Percentiles rank a stretch among this genome's conserved stretches.
Conservation (phyloP, 2,888 invertebrate genomes). For the Macaria liturata region DNA sequence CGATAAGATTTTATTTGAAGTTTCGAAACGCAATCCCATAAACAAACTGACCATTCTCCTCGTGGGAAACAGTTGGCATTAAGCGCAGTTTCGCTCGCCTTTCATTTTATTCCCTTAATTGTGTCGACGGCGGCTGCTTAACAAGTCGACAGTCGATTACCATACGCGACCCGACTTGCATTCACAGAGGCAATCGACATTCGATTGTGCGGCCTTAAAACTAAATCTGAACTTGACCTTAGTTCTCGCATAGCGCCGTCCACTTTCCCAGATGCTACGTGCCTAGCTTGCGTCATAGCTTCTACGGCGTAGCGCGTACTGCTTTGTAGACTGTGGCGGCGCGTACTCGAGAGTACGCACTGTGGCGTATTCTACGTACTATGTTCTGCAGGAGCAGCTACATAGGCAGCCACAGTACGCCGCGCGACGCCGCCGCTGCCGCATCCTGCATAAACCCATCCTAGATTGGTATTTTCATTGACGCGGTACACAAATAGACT, state of each 20-base stretch:
- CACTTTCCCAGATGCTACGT: slow-evolving; percentile 51
- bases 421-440: slow-evolving; percentile 24
- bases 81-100: slow-evolving; percentile 7
- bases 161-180: slow-evolving; percentile 17
- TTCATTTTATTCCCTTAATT: slow-evolving; percentile 11
- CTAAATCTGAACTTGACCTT: slow-evolving; percentile 72
- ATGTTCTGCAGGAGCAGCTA: background rate
- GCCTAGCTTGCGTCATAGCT: slow-evolving; percentile 31
- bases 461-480: slow-evolving; percentile 24
- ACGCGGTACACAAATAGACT: slow-evolving; percentile 36
- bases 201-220: slow-evolving; percentile 36
- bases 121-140: background rate
- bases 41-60: background rate
- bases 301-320: slow-evolving; percentile 13
- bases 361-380: background rate
- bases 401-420: slow-evolving; percentile 10
- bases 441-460: slow-evolving; percentile 17
- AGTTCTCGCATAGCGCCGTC: slow-evolving; percentile 51
- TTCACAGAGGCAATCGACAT: slow-evolving; percentile 35
- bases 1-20: too few species aligned
- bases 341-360: background rate
- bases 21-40: too few species aligned
- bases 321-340: slow-evolving; percentile 1
- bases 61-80: slow-evolving; percentile 13
- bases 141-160: slow-evolving; percentile 2